Base-by-base conservation (phyloP, 2,797 vertebrate species). In the Ptychobarbus kaznakovi region DNA sequence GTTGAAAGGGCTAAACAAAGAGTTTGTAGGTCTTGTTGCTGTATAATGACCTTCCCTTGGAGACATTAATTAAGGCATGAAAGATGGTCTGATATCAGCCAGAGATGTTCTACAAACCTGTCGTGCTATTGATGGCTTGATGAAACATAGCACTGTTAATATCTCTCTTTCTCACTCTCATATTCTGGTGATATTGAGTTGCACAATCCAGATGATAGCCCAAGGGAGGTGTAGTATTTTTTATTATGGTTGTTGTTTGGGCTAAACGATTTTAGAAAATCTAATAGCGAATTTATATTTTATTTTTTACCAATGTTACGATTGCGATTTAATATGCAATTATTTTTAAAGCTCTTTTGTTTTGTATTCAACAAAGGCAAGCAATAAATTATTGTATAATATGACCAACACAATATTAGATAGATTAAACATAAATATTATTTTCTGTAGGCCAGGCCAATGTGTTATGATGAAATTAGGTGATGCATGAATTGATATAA, bases 171-270 rank as follows among this genome's bases (percentile, higher is more conserved):
- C 49, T 61, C 75, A 49, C 58, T 46, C 12, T 68, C 1, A n/a
- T 15, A 63, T 74, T 51, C 7, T 65, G 66, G 66, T 82, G 68
- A 78, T 80, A 63, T 44, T 40, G 61, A 53, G 72, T 66, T 79
- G 58, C 65, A 51, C 38, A 53, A 69, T 82, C 51, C 85, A 90
- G 86, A 88, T 70, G 42, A 88, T 86, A 86, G 86, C 83, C 90
- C 80, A 35, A 80, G 89, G 76, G 88, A 89, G 25, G 15, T 69
- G 77, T 68, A 72, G 25, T 65, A 81, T 85, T 82, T 51, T 88
- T 87, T 84, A 83, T 70, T 44, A 61, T 5, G 56, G 51, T 86
- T 81, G 89, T 77, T 81, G 83, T 40, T 32, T 2, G 32, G 3
- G 2, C 32, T 32, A 2, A 32, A 32, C 32, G 32, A 32, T 32